Base-by-base conservation (phyloP, 2,113 vertebrate species). In the Benitochromis conjunctus region DNA sequence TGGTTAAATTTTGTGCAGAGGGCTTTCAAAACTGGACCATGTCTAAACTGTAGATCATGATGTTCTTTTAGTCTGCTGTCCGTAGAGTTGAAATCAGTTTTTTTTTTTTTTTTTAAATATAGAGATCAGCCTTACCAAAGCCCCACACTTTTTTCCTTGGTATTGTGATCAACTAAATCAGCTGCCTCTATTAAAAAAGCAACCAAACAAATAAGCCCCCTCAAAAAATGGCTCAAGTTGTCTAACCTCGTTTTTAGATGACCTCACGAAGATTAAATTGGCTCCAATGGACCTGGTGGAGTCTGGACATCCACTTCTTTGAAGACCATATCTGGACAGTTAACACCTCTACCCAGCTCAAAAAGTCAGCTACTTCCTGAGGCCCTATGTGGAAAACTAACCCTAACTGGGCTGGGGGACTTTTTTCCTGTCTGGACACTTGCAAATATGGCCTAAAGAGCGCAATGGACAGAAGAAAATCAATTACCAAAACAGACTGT, bases 311-410 rank as follows among this genome's bases (percentile, higher is more conserved):
- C 31, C 18, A 36, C 1, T 5, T 62, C 16, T 36, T 62, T 0
- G 19, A 19, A 31, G 14, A 11, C 29, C 0, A 0, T 0, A 62
- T 62, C 29, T 62, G 16, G 58, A 62, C 19, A 14, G 58, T 62
- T 19, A 2, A 62, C 31, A 36, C 5, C 16, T 62, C 29, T 3
- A 62, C 16, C 0, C 58, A 36, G 29, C 58, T 62, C 9, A 36
- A 62, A 62, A 34, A 62, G 58, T 62, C 16, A 34, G 29, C 0
- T 36, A 34, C 58, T 62, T 62, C 9, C 29, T 1, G 58, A 34
- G 10, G 58, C 58, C 58, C 29, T 19, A 29, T 62, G 57, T 34
- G 29, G 57, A 60, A 34, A 60, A 60, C 19, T 10, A 4, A 60
- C 57, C 0, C 29, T 1, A 16, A 34, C 58, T 4, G 34, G 19